phyloP scores from a whole-genome alignment of 2,888 invertebrate species.

The Tinea pellionella region DNA sequence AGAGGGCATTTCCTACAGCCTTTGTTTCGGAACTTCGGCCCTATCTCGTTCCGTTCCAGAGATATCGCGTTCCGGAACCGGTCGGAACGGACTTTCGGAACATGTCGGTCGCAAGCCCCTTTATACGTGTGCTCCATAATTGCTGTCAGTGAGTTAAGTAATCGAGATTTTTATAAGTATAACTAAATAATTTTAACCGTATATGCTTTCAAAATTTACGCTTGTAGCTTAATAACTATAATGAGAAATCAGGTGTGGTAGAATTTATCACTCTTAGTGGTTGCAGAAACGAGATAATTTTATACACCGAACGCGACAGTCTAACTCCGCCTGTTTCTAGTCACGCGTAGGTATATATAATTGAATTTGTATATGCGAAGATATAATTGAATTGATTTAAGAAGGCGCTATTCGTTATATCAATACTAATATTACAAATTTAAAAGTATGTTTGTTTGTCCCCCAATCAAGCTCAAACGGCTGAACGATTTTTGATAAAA shows the following conservation, averaged over 20 bases:
- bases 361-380: background rate
- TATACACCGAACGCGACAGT: background rate
- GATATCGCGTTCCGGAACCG: no score
- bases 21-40: no score
- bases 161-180: background rate
- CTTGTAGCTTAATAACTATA: background rate
- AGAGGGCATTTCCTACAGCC: no score
- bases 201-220: conserved; percentile 2
- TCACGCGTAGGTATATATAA: background rate
- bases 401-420: background rate
- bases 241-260: background rate
- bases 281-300: conserved; percentile 3
- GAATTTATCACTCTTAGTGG: conserved; percentile 9
- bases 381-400: background rate
- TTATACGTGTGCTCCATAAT: no score
- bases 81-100: no score
- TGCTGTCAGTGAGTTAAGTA: no score
- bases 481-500: no score
- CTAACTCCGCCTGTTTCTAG: conserved; percentile 6
- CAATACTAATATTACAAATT: no score
- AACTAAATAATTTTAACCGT: background rate
- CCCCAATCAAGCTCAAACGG: no score
- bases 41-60: no score
- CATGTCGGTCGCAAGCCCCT: no score
- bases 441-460: no score